Conservation (phyloP, 2,113 vertebrate genomes). For the Nymphicus hollandicus region DNA sequence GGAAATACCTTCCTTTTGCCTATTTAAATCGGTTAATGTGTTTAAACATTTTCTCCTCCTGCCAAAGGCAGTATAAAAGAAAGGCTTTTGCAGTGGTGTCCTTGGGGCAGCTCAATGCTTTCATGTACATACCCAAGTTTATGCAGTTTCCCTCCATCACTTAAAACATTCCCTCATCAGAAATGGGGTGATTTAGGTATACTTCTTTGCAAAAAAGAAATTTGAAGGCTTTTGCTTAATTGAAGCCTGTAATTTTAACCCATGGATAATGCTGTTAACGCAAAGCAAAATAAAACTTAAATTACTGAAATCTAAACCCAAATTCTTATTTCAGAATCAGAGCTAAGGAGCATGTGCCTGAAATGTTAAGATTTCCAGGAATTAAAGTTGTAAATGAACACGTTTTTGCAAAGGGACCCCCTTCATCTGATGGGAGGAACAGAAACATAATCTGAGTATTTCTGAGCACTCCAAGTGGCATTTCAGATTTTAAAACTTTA, state of each 20-base stretch:
- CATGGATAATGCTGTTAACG: neutral
- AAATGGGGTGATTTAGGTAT: neutral
- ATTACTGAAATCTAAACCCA: neutral
- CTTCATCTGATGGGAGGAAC: neutral
- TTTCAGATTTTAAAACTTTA: neutral
- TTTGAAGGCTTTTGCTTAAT: neutral
- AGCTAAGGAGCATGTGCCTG: neutral
- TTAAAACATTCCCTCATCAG: neutral
- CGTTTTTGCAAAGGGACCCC: neutral
- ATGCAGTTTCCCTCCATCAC: neutral
- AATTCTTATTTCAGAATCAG: neutral
- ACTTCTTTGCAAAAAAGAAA: neutral
- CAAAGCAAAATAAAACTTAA: neutral
- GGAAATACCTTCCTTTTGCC: neutral
- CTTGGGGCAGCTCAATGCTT: neutral
- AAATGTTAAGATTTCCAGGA: neutral
- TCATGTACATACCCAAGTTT: neutral
- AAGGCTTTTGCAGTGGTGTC: neutral
- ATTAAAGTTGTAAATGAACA: neutral
- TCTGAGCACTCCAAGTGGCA: neutral
- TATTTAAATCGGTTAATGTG: slow-evolving; percentile 3
- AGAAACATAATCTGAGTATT: neutral
- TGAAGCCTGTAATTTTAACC: neutral
- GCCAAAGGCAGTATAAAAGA: neutral
- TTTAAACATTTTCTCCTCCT: neutral